Conservation (phyloP, 2,113 vertebrate species). For the Leptosomus discolor region DNA sequence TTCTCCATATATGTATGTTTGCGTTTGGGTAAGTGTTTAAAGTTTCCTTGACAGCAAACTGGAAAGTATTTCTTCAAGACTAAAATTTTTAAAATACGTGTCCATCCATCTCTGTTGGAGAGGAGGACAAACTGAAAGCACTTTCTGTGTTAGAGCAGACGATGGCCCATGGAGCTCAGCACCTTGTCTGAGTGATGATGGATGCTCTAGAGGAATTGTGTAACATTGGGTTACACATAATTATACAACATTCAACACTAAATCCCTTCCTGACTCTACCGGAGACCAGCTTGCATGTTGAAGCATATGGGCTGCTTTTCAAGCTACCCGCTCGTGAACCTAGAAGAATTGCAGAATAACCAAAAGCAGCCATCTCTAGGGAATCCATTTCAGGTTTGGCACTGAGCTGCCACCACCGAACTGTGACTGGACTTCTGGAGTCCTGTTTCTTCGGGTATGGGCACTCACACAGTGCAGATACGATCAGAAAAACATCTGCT, state of each 20-base stretch:
- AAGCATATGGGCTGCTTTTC: not conserved
- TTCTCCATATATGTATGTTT: slow-evolving; percentile 93
- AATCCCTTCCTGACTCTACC: not conserved
- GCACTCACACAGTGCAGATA: not conserved
- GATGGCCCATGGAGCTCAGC: not conserved
- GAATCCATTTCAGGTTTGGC: not conserved
- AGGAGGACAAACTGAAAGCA: not conserved
- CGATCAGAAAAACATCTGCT: not conserved
- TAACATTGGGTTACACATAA: not conserved
- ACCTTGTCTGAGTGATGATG: not conserved
- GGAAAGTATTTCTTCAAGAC: not conserved
- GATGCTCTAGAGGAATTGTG: not conserved
- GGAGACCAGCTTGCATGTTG: not conserved
- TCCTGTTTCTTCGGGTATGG: not conserved
- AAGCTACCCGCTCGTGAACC: not conserved
- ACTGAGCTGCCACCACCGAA: not conserved
- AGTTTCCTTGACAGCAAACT: not conserved
- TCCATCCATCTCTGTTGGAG: not conserved
- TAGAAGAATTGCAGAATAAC: not conserved
- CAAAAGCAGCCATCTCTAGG: not conserved
- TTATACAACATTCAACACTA: not conserved
- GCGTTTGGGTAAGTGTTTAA: slow-evolving; percentile 86
- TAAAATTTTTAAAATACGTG: not conserved
- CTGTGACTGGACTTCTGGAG: not conserved
- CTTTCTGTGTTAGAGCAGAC: not conserved